Percentiles rank a stretch among this genome's conserved stretches.
Evolutionary conservation across 1,140 invertebrate genomes (phyloP).

Genomic region (Contarinia nasturtii): DNA sequence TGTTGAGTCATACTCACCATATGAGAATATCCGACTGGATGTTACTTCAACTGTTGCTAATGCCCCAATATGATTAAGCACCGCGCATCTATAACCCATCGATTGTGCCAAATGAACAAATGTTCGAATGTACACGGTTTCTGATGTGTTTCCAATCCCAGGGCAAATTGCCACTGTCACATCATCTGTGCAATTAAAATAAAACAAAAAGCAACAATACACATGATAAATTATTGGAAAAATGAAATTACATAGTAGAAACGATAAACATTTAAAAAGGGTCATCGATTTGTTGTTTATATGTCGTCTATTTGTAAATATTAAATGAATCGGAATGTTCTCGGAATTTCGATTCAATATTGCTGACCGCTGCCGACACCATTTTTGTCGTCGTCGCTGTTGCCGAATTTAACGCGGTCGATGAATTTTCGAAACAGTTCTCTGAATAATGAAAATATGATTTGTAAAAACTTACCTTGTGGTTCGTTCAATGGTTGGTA

Average conservation of each 20-base stretch:
- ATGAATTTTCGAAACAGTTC: not conserved
- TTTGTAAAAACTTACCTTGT: constrained; percentile 35
- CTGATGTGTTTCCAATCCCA: constrained; percentile 83
- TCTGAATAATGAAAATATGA: not conserved
- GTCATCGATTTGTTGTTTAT: not conserved
- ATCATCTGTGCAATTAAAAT: constrained; percentile 46
- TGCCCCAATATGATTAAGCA: constrained; percentile 89
- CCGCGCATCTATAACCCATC: constrained; percentile 75
- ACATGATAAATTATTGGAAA: not conserved
- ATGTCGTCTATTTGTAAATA: no score
- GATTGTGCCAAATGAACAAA: constrained; percentile 79
- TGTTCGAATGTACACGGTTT: constrained; percentile 80
- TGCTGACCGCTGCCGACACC: no score
- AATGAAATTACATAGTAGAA: not conserved
- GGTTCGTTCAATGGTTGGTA: constrained; percentile 56
- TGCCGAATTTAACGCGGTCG: not conserved
- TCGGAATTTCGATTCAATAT: no score
- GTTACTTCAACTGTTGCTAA: constrained; percentile 66
- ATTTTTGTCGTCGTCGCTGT: no score
- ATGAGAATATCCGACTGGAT: constrained; percentile 71
- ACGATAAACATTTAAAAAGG: not conserved
- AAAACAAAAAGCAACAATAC: no score
- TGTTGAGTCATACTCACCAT: constrained; percentile 39
- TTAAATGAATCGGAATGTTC: no score
- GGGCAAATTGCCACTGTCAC: constrained; percentile 77